Evolutionary conservation across 1,140 invertebrate genomes (phyloP).

Genomic region (Monomorium pharaonis): DNA sequence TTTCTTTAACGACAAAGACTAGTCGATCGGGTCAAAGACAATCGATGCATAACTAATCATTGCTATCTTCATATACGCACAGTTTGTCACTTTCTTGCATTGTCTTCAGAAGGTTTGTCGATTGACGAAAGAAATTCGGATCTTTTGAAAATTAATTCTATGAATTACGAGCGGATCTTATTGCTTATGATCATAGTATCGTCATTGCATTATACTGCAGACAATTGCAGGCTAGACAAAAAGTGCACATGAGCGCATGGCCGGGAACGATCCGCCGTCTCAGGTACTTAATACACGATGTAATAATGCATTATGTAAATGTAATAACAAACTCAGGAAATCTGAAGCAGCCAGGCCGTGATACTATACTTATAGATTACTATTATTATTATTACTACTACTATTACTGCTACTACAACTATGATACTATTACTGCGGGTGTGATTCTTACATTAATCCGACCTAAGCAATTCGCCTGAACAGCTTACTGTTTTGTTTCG

Average conservation of each 20-base stretch:
- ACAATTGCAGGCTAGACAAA: constrained; percentile 7
- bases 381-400: constrained; percentile 66
- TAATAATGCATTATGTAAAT: constrained; percentile 79
- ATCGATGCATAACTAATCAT: not conserved
- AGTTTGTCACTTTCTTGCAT: not conserved
- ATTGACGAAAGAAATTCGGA: not conserved
- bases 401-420: constrained; percentile 46
- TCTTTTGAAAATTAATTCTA: not conserved
- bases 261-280: constrained; percentile 66
- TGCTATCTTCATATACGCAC: not conserved
- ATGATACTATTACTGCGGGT: constrained; percentile 57
- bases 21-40: not conserved
- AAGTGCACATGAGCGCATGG: not conserved
- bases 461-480: constrained; percentile 11
- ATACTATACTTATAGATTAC: constrained; percentile 83
- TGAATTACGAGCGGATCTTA: not conserved
- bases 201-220: not conserved
- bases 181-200: not conserved
- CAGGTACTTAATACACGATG: constrained; percentile 77
- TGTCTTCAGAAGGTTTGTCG: not conserved
- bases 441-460: constrained; percentile 71
- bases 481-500: constrained; percentile 74
- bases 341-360: constrained; percentile 85
- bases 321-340: constrained; percentile 85
- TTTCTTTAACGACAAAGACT: not conserved